Evolutionary conservation across 2,888 invertebrate genomes (phyloP).

Genomic region (Mesodorylaimus sp.): DNA sequence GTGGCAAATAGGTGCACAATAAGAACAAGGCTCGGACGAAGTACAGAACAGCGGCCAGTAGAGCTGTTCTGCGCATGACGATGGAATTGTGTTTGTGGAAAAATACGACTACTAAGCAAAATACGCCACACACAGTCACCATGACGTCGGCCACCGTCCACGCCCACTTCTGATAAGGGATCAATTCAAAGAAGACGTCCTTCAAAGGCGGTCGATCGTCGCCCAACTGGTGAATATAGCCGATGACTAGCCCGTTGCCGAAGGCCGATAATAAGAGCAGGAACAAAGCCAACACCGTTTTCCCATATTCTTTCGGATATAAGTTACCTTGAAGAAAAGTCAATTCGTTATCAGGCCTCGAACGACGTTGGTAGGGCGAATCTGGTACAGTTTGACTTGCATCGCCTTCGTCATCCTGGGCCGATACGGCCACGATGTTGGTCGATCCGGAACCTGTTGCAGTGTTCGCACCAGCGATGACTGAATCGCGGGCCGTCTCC

Average conservation of each 20-base stretch:
- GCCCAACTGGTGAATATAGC: not conserved
- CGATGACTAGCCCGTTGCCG: not conserved
- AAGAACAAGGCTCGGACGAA: constrained; percentile 18
- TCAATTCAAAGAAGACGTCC: constrained; percentile 24
- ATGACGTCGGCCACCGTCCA: constrained; percentile 28
- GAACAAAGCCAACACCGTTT: not conserved
- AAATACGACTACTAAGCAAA: constrained; percentile 14
- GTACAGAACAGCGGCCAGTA: constrained; percentile 24
- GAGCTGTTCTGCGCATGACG: constrained; percentile 23
- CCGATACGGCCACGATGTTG: no score
- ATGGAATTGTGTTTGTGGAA: constrained; percentile 22
- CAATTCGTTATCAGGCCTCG: no score
- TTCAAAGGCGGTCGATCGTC: constrained; percentile 14
- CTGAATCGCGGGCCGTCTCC: no score
- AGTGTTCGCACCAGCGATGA: no score
- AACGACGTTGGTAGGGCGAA: no score
- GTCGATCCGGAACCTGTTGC: no score
- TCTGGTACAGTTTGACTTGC: no score
- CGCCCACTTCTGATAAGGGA: constrained; percentile 27
- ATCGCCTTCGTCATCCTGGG: no score
- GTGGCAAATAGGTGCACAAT: constrained; percentile 24
- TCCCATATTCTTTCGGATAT: not conserved
- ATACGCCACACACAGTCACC: constrained; percentile 17
- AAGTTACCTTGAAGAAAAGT: no score
- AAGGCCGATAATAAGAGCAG: not conserved